Conservation (phyloP, 2,888 invertebrate species). For the Cryptus viduatorius region DNA sequence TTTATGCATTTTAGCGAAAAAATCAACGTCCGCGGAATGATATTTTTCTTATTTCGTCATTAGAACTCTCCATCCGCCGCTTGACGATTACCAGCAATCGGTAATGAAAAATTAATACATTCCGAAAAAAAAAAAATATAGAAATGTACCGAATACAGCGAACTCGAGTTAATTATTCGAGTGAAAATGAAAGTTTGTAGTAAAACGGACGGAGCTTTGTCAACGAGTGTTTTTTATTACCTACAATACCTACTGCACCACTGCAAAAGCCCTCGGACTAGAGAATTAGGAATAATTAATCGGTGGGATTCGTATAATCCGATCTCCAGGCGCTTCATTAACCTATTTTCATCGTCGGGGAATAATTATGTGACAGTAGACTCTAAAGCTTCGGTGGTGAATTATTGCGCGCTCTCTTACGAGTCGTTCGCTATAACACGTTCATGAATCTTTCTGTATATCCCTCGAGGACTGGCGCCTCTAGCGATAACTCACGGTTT, state of each 20-base stretch:
- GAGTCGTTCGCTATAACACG: conserved; percentile 2
- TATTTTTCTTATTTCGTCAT: neutral
- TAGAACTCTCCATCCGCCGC: no score
- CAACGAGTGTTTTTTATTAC: conserved; percentile 17
- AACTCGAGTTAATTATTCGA: neutral
- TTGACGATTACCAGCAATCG: neutral
- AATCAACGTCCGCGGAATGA: neutral
- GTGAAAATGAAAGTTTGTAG: neutral
- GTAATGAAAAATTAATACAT: neutral
- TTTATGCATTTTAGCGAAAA: neutral
- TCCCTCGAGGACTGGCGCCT: conserved; percentile 31
- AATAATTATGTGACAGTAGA: conserved; percentile 54
- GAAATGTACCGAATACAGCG: neutral
- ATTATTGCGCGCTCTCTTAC: conserved; percentile 39
- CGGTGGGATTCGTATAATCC: conserved; percentile 48
- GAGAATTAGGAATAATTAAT: conserved; percentile 51
- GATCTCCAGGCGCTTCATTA: conserved; percentile 41
- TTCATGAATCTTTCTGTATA: conserved; percentile 57
- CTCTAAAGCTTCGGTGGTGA: conserved; percentile 34
- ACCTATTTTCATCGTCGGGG: conserved; percentile 49
- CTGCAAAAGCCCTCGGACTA: neutral
- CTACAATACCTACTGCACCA: neutral
- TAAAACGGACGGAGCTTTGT: neutral
- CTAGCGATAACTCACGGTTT: conserved; percentile 48
- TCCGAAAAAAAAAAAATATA: neutral